Base-by-base conservation (phyloP, 2,888 invertebrate genomes). In the Napeogenes inachia region DNA sequence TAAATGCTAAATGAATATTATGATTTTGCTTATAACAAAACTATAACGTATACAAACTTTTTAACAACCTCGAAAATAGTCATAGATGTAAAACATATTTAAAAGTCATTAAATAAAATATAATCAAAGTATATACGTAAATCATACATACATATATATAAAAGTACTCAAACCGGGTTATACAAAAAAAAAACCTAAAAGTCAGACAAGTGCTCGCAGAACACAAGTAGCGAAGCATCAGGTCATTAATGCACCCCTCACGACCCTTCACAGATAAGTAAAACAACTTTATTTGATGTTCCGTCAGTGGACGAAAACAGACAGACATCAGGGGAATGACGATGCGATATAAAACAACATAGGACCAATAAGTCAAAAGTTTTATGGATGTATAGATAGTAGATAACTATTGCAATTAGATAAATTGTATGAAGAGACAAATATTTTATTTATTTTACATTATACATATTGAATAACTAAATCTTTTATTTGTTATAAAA, bases 281-380 rank as follows among this genome's bases (percentile, higher is more conserved):
- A 87, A 87, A 89, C 87, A 89, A 89, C 87, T 87, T 89, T 89
- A 89, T 89, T 89, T 89, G 88, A 88, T 88, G 87, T 87, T 82
- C 76, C 78, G 42, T 62, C 64, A 61, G 50, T 62, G 59, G 62
- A 62, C 56, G 60, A 61, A 62, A 64, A 68, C 62, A 64, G 62
- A 62, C 66, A 68, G 58, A 67, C 66, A 64, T 64, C 61, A 53
- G 63, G 62, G 62, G 63, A 66, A 53, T 60, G 64, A 54, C 56
- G 59, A 59, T 60, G 59, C 42, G 47, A 53, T 57, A 58, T 54
- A 61, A 62, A 61, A 50, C 50, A 10, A 35, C 42, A 60, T 56
- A 50, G 50, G 38, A 12, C 21, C 50, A 12, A 45, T 61, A 56
- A 42, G 53, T 60, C 30, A 57, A 45, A 54, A 53, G 42, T 54